Base-by-base conservation (phyloP, 35 echinoderm and acorn worm genomes). In the Apostichopus japonicus region DNA sequence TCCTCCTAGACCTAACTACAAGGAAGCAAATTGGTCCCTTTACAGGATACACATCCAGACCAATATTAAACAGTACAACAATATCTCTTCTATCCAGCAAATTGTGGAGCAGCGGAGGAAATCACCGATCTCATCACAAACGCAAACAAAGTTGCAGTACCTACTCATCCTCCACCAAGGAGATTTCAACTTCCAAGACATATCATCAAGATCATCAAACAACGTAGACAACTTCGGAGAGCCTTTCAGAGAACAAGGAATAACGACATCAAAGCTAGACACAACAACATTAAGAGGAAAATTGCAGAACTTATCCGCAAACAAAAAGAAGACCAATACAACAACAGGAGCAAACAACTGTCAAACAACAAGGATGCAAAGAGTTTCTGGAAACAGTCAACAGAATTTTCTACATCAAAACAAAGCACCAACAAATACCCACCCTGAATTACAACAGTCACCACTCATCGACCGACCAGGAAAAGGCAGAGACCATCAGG, bases 381-480 rank as follows among this genome's bases (percentile, higher is more conserved):
- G n/a, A n/a, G n/a, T n/a, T n/a, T n/a, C n/a, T n/a, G n/a, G n/a
- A n/a, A n/a, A n/a, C n/a, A n/a, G n/a, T n/a, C n/a, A n/a, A n/a
- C n/a, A n/a, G n/a, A 27, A 75, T 75, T 0, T 1, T 8, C 15
- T 6, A 90, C 6, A 9, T 44, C 88, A 23, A 90, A 62, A 77
- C 72, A 62, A 72, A 11, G 71, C 76, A 67, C 72, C 65, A 90
- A 90, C 88, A 90, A 77, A 90, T n/a, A n/a, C n/a, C n/a, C n/a
- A n/a, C n/a, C n/a, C n/a, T n/a, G n/a, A n/a, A n/a, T n/a, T n/a
- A n/a, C 67, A 77, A 77, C 16, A 24, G 56, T 22, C 24, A 10
- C 2, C 73, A 21, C 10, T 62, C 88, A 62, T 51, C 33, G 3
- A 55, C 65, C 65, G 67, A 90, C 7, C 14, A 90, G 71, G 88